Conservation (phyloP, 2,113 vertebrate genomes). For the Merops nubicus region DNA sequence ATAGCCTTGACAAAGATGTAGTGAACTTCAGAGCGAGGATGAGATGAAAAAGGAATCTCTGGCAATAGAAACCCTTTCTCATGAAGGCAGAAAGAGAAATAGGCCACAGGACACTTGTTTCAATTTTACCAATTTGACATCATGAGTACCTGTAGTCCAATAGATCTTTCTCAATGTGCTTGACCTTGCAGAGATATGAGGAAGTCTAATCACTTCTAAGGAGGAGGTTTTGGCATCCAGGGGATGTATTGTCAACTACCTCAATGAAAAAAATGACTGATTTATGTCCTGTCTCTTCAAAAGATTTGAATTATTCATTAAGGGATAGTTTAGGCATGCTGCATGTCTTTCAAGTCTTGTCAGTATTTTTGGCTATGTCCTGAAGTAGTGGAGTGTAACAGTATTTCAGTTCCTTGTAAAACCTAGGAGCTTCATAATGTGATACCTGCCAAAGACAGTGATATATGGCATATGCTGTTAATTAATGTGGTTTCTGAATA, state of each 20-base stretch:
- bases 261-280: slow-evolving; percentile 60
- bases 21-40: background rate
- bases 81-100: background rate
- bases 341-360: slow-evolving; percentile 60
- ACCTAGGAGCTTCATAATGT: background rate
- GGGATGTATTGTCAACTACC: slow-evolving; percentile 28
- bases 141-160: background rate
- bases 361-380: slow-evolving; percentile 41
- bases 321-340: slow-evolving; percentile 10
- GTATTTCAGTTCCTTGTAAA: background rate
- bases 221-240: slow-evolving; percentile 45
- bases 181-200: slow-evolving; percentile 61
- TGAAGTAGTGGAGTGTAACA: background rate
- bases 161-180: slow-evolving; percentile 28
- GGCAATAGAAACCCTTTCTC: background rate
- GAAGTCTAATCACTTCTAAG: slow-evolving; percentile 49
- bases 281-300: slow-evolving; percentile 52
- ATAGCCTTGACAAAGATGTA: background rate
- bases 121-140: slow-evolving; percentile 39
- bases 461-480: background rate
- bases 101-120: slow-evolving; percentile 40
- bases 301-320: slow-evolving; percentile 64
- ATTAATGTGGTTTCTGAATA: background rate
- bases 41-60: background rate
- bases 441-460: background rate